Conservation (phyloP, 2,113 vertebrate species). For the Corythoichthys haematopterus region DNA sequence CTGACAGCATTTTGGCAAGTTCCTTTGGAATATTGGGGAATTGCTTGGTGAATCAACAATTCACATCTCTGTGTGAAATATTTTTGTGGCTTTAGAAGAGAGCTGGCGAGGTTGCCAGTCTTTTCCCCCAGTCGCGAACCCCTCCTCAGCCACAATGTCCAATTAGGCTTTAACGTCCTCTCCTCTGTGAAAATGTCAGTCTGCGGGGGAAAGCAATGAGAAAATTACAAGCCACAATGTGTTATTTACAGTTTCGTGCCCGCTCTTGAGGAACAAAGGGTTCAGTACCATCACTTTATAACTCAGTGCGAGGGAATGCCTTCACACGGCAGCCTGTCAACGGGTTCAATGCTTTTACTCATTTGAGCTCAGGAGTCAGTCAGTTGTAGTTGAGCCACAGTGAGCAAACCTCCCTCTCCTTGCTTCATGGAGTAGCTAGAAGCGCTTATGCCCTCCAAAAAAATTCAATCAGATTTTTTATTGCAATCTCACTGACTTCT, state of each 20-base stretch:
- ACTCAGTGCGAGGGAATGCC: constrained; percentile 25
- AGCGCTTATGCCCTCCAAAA: constrained; percentile 19
- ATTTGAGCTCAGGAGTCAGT: constrained; percentile 4
- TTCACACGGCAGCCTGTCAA: constrained; percentile 16
- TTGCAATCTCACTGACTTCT: constrained; percentile 10
- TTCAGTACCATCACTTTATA: constrained; percentile 32
- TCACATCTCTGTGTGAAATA: constrained; percentile 66
- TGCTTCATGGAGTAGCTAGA: constrained; percentile 7
- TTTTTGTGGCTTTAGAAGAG: constrained; percentile 59
- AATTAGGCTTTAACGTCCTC: constrained; percentile 63
- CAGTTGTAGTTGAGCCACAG: constrained; percentile 27
- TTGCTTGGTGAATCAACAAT: constrained; percentile 63
- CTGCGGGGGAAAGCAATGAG: constrained; percentile 50
- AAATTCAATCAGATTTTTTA: constrained; percentile 9
- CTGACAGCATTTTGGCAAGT: constrained; percentile 43
- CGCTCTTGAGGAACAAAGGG: constrained; percentile 47
- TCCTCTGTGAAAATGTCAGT: constrained; percentile 47
- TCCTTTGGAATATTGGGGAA: constrained; percentile 33
- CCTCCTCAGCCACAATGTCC: constrained; percentile 59
- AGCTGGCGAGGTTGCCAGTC: constrained; percentile 48
- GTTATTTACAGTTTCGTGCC: constrained; percentile 65
- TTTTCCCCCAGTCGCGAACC: constrained; percentile 32
- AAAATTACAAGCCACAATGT: constrained; percentile 67
- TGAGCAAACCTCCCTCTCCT: constrained; percentile 15
- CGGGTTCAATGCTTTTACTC: constrained; percentile 22